Conservation (phyloP, 2,797 vertebrate genomes). For the Lerista edwardsae region DNA sequence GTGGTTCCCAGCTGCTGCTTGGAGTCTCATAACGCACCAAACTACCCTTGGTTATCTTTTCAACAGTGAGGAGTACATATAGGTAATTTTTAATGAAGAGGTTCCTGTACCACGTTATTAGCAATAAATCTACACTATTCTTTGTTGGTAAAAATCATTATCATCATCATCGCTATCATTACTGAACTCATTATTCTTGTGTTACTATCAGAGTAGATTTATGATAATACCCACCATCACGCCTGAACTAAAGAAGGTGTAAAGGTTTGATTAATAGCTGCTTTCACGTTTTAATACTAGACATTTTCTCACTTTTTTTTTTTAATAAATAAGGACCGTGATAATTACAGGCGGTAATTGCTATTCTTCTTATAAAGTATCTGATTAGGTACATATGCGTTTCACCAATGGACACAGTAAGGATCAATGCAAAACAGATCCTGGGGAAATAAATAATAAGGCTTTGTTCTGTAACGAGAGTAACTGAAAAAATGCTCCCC, state of each 20-base stretch:
- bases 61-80: slow-evolving; percentile 78
- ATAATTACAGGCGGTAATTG: slow-evolving; percentile 79
- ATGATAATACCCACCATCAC: slow-evolving; percentile 86
- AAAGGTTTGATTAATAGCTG: slow-evolving; percentile 89
- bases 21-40: slow-evolving; percentile 45
- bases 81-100: slow-evolving; percentile 85
- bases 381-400: slow-evolving; percentile 67
- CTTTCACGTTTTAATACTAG: slow-evolving; percentile 84
- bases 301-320: slow-evolving; percentile 78
- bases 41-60: slow-evolving; percentile 64
- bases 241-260: slow-evolving; percentile 86
- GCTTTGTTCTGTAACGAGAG: slow-evolving; percentile 41
- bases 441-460: slow-evolving; percentile 47
- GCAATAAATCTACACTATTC: slow-evolving; percentile 89
- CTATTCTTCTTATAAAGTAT: slow-evolving; percentile 74
- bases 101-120: slow-evolving; percentile 87
- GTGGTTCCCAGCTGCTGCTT: slow-evolving; percentile 23
- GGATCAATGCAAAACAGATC: slow-evolving; percentile 43
- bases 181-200: slow-evolving; percentile 90
- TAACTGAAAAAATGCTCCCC: slow-evolving; percentile 35
- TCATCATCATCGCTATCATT: slow-evolving; percentile 88
- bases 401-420: slow-evolving; percentile 39
- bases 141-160: slow-evolving; percentile 92
- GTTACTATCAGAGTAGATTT: slow-evolving; percentile 86
- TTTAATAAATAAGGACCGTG: slow-evolving; percentile 76